Conservation (phyloP, 2,888 invertebrate genomes). For the Heliothis peltigera region DNA sequence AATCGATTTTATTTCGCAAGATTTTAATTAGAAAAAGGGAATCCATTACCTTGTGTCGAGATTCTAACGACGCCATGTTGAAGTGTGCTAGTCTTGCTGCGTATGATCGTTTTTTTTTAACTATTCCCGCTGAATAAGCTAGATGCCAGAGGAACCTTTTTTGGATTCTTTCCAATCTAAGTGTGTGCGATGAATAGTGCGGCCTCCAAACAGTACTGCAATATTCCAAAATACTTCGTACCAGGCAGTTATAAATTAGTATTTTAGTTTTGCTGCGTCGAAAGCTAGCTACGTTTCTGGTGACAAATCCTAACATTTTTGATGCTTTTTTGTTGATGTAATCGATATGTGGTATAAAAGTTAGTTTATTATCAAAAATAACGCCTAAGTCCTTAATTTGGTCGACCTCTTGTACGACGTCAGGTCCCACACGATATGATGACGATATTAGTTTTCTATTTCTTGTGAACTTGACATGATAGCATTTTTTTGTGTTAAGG, state of each 20-base stretch:
- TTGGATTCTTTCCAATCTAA: not conserved
- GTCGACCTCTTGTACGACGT: not conserved
- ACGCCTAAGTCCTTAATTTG: not conserved
- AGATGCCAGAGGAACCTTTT: not conserved
- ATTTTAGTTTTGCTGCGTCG: not conserved
- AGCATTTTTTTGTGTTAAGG: not conserved
- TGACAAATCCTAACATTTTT: slow-evolving; percentile 5
- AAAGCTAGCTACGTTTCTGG: not conserved
- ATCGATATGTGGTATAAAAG: no score
- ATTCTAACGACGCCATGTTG: no score
- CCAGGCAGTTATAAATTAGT: no score
- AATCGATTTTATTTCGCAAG: no score
- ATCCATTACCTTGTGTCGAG: no score
- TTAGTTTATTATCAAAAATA: not conserved
- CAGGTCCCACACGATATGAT: not conserved
- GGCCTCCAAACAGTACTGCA: not conserved
- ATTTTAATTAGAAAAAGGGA: no score
- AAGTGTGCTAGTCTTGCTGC: no score
- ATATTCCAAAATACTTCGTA: no score
- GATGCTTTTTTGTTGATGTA: not conserved
- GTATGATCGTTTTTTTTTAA: no score
- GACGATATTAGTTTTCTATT: no score
- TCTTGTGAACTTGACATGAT: not conserved
- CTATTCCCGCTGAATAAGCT: no score
- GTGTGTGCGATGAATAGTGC: not conserved